Percentiles rank a stretch among this genome's conserved stretches.
Conservation (phyloP, 1,140 invertebrate genomes). For the Drosophila melanogaster region Release_6_plus_ISO1_MT NC_004354.4:8349501-8350000, state of each 20-base stretch:
- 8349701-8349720: not conserved
- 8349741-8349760: not conserved
- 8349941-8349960: no score
- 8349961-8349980: no score
- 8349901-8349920: not conserved
- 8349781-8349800: no score
- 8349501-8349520: slow-evolving; percentile 2
- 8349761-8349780: not conserved
- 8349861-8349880: not conserved
- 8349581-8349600: slow-evolving; percentile 2
- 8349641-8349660: slow-evolving; percentile 26
- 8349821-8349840: not conserved
- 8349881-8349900: not conserved
- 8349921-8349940: no score
- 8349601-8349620: slow-evolving; percentile 25
- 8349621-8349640: slow-evolving; percentile 42
- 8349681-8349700: slow-evolving; percentile 22
- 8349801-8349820: not conserved
- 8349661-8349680: slow-evolving; percentile 32
- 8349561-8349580: slow-evolving; percentile 2
- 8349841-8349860: not conserved
- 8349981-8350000: not conserved
- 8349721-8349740: slow-evolving; percentile 1
- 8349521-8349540: not conserved
- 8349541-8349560: slow-evolving; percentile 7